Conservation (phyloP, 1,140 invertebrate species). For the Magallana angulata region DNA sequence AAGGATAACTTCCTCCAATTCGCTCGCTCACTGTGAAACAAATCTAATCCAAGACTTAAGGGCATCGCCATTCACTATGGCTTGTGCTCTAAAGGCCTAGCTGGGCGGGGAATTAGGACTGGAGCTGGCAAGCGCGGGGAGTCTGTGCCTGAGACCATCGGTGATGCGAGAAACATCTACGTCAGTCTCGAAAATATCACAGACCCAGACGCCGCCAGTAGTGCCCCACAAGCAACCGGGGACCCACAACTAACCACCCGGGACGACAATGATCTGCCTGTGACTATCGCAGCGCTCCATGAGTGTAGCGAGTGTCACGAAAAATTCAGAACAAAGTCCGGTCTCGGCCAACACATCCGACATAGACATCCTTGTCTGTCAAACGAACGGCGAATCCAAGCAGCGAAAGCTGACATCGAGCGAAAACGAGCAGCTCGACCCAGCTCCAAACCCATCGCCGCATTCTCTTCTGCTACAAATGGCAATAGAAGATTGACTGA, state of each 20-base stretch:
- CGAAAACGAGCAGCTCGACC: not conserved
- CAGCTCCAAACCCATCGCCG: not conserved
- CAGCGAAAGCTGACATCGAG: not conserved
- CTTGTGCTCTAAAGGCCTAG: not conserved
- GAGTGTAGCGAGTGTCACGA: not conserved
- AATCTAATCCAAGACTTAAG: not conserved
- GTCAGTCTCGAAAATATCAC: too few species aligned
- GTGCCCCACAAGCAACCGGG: not conserved
- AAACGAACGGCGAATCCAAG: not conserved
- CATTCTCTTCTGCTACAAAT: too few species aligned
- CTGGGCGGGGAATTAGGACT: not conserved
- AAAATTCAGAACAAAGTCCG: not conserved
- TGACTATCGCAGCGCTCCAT: not conserved
- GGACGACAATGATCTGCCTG: not conserved
- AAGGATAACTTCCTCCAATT: not conserved
- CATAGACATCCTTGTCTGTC: not conserved
- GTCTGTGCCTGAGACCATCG: not conserved
- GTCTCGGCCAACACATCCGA: conserved; percentile 14
- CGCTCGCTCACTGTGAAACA: not conserved
- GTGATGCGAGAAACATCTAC: not conserved
- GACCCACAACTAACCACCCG: not conserved
- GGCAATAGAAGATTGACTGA: too few species aligned
- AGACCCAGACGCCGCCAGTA: too few species aligned
- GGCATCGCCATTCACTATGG: conserved; percentile 9
- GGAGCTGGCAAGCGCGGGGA: not conserved